phyloP scores from a whole-genome alignment of 2,888 invertebrate genomes.

The Leptogaster cylindrica region DNA sequence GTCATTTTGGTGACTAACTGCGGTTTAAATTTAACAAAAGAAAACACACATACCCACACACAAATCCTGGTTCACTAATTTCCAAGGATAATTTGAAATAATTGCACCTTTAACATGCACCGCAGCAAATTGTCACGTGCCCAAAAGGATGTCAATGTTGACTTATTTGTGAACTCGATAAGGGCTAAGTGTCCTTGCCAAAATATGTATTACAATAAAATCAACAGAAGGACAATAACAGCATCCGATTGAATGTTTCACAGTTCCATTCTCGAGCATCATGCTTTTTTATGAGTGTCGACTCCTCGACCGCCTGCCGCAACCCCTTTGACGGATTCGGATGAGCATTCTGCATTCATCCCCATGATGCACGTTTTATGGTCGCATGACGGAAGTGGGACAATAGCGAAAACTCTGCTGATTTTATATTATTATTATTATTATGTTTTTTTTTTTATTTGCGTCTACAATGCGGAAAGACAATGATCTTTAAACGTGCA shows the following conservation, averaged over 20 bases:
- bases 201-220: too few species aligned
- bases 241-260: constrained; percentile 41
- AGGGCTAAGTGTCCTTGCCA: too few species aligned
- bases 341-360: constrained; percentile 3
- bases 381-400: constrained; percentile 32
- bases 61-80: too few species aligned
- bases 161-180: too few species aligned
- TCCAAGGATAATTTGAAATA: constrained; percentile 10
- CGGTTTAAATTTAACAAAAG: too few species aligned
- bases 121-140: constrained; percentile 46
- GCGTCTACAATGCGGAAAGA: constrained; percentile 7
- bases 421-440: too few species aligned
- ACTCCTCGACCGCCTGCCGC: not conserved
- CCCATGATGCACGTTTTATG: not conserved
- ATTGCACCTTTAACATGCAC: constrained; percentile 28
- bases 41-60: too few species aligned
- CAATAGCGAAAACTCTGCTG: constrained; percentile 1
- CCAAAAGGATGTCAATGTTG: too few species aligned
- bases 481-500: constrained; percentile 24
- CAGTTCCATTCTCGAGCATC: constrained; percentile 10
- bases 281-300: not conserved
- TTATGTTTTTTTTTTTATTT: too few species aligned
- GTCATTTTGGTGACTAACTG: too few species aligned
- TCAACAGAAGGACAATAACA: constrained; percentile 40
- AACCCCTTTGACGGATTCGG: not conserved